Evolutionary conservation across 2,888 invertebrate genomes (phyloP).

Genomic region (Sepioteuthis lessoniana): DNA sequence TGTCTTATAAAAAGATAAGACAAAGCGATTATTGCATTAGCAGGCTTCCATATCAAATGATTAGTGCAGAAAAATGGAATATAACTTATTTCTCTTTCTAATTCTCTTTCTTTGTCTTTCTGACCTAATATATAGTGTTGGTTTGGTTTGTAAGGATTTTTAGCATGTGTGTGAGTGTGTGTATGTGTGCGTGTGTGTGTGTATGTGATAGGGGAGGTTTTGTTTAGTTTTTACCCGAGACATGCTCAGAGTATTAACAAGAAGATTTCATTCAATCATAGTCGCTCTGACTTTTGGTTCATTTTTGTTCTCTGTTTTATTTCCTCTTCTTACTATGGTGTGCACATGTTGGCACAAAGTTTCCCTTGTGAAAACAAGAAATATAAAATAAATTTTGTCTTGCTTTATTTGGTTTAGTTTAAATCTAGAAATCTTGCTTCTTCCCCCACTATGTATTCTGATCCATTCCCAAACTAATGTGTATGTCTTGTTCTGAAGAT

Average conservation of each 20-base stretch:
- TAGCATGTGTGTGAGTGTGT: not conserved
- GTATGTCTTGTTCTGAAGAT: not conserved
- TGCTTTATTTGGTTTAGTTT: not conserved
- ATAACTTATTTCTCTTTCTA: not conserved
- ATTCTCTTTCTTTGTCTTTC: conserved; percentile 4
- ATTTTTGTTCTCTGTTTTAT: not conserved
- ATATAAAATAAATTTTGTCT: not conserved
- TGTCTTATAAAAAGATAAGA: conserved; percentile 33
- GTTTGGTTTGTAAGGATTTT: not conserved
- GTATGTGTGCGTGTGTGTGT: not conserved
- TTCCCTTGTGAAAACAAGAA: not conserved
- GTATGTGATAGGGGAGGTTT: not conserved
- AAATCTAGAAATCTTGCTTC: not conserved
- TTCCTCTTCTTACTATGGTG: not conserved
- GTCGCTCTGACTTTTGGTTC: not conserved
- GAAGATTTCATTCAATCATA: not conserved
- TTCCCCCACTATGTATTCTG: not conserved
- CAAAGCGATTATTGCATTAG: conserved; percentile 23
- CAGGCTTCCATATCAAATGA: conserved; percentile 33
- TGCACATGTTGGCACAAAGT: not conserved
- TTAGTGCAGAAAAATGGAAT: conserved; percentile 13
- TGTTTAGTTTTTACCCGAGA: not conserved
- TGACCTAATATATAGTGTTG: not conserved
- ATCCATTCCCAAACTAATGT: not conserved
- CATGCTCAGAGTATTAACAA: conserved; percentile 24